Percentiles rank a stretch among this genome's conserved stretches.
These are phyloP conservation scores for Colistium nudipinnis DNA, from an alignment of 2,113 vertebrate species.

Conservation along the genomic window DNA sequence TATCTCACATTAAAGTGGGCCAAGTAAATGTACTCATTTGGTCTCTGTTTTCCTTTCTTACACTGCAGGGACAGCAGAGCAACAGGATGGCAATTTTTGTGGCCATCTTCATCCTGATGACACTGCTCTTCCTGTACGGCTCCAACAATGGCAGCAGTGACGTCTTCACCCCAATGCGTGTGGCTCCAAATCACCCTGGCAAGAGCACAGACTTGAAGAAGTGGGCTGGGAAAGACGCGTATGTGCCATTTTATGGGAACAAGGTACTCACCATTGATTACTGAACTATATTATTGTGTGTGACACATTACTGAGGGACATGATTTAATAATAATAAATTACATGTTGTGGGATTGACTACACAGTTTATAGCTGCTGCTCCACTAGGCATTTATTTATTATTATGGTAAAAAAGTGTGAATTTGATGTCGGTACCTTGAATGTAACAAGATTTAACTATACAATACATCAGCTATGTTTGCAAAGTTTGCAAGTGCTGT, in stretches of 20 bases:
- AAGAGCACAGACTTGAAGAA: constrained; percentile 86
- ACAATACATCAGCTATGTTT: no score
- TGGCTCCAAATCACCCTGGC: constrained; percentile 54
- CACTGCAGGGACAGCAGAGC: constrained; percentile 79
- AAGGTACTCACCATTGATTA: constrained; percentile 81
- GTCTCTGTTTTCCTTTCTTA: neutral
- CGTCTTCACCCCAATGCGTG: constrained; percentile 76
- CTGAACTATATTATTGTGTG: neutral
- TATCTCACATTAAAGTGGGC: neutral
- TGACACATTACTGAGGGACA: neutral
- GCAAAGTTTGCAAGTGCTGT: no score
- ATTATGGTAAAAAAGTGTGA: no score
- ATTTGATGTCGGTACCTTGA: no score
- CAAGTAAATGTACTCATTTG: no score
- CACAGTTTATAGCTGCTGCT: no score
- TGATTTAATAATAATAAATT: neutral
- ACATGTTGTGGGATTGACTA: neutral
- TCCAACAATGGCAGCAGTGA: constrained; percentile 87
- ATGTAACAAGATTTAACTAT: no score
- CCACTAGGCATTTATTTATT: no score
- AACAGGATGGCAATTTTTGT: constrained; percentile 88
- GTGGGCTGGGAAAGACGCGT: constrained; percentile 86
- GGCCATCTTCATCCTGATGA: constrained; percentile 88
- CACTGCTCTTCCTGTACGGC: constrained; percentile 93
- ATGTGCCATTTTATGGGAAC: constrained; percentile 87